These are phyloP conservation scores for Reticulitermes lucifugus DNA, from an alignment of 2,888 invertebrate genomes.

Conservation along the genomic window DNA sequence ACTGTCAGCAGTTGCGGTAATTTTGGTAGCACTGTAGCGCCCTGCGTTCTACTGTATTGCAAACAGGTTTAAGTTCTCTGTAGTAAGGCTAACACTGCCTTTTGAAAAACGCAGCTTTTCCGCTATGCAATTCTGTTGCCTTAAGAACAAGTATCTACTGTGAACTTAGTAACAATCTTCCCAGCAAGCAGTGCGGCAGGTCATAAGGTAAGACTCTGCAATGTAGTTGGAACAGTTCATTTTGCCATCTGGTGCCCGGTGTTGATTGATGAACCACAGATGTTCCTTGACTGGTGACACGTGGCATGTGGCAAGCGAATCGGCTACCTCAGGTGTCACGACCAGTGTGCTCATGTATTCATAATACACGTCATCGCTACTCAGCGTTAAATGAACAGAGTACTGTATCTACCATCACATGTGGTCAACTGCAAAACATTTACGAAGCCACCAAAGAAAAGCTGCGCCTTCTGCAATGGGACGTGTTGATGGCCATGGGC, in stretches of 20 bases:
- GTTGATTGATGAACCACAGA: neutral
- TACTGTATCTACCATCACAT: neutral
- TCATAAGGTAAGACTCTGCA: too few relatives aligned
- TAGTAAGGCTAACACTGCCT: too few relatives aligned
- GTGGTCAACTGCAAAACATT: neutral
- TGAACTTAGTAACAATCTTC: too few relatives aligned
- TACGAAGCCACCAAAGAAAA: neutral
- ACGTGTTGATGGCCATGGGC: too few relatives aligned
- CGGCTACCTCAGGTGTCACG: neutral
- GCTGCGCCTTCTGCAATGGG: neutral
- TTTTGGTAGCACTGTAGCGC: too few relatives aligned
- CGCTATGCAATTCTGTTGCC: too few relatives aligned
- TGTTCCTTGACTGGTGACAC: neutral
- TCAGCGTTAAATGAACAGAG: neutral
- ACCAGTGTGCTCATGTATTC: neutral
- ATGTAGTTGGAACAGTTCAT: neutral
- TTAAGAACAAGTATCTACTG: too few relatives aligned
- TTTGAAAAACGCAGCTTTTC: too few relatives aligned
- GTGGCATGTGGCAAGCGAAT: conserved; percentile 13
- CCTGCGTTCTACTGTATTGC: too few relatives aligned
- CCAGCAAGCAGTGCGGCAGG: too few relatives aligned
- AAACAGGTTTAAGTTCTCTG: too few relatives aligned
- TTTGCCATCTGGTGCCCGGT: neutral
- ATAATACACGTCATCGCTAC: neutral
- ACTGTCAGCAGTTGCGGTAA: too few relatives aligned